A percentile compares a stretch with the other conserved stretches of the same genome.
Conservation (phyloP, 2,888 invertebrate genomes). For the Periphyllus acericola region DNA sequence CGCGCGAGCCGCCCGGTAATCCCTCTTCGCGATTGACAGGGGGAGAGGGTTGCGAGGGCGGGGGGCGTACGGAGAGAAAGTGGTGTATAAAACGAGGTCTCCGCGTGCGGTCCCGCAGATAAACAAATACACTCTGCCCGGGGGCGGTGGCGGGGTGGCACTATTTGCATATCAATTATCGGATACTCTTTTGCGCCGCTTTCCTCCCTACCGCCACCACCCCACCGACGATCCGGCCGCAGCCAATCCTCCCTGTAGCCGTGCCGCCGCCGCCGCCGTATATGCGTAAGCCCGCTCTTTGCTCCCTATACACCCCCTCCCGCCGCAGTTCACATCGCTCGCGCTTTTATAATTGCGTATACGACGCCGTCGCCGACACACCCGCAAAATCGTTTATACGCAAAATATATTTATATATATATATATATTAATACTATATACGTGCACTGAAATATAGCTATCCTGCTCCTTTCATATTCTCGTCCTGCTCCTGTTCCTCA, state of each 20-base stretch:
- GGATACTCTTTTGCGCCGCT: conserved; percentile 51
- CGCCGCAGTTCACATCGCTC: not conserved
- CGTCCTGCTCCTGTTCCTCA: not conserved
- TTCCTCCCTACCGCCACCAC: not conserved
- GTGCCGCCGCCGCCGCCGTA: no score
- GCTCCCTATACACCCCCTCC: not conserved
- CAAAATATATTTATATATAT: not conserved
- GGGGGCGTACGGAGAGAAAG: no score
- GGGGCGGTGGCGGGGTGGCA: not conserved
- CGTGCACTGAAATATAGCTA: not conserved
- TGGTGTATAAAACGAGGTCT: conserved; percentile 42
- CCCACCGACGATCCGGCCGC: not conserved
- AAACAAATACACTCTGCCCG: conserved; percentile 35
- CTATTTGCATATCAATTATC: conserved; percentile 61
- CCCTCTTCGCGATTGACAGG: not conserved
- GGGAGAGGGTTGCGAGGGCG: no score
- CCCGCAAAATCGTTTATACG: conserved; percentile 24
- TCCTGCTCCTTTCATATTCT: not conserved
- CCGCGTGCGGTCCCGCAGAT: conserved; percentile 59
- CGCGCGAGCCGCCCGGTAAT: conserved; percentile 49
- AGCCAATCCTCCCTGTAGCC: not conserved
- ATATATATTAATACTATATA: not conserved
- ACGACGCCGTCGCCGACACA: not conserved
- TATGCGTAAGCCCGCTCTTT: conserved; percentile 4
- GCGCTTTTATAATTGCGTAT: conserved; percentile 26